These are phyloP conservation scores for Mastacembelus armatus DNA, from an alignment of 2,797 vertebrate species.

Conservation along the genomic window DNA sequence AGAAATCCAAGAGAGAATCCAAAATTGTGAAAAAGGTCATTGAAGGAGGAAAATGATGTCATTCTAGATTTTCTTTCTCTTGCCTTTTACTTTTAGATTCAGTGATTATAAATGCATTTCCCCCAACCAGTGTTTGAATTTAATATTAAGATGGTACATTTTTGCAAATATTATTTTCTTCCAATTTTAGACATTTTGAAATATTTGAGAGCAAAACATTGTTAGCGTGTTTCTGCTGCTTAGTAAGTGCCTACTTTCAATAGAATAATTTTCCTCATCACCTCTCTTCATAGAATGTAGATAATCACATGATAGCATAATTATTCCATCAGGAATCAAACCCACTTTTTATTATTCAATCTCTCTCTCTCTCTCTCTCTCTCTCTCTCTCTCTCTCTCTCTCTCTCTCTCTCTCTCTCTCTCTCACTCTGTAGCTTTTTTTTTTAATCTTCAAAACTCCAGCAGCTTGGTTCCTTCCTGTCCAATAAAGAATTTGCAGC, in stretches of 20 bases:
- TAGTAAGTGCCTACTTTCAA: slow-evolving; percentile 86
- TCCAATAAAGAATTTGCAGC: slow-evolving; percentile 98
- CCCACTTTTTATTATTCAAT: slow-evolving; percentile 94
- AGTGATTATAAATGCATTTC: slow-evolving; percentile 41
- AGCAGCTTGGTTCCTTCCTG: slow-evolving; percentile 95
- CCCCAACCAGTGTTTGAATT: slow-evolving; percentile 46
- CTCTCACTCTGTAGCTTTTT: slow-evolving; percentile 56
- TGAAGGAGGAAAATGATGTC: slow-evolving; percentile 45
- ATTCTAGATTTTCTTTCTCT: slow-evolving; percentile 19
- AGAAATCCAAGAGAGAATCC: slow-evolving; percentile 16
- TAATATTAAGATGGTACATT: slow-evolving; percentile 48
- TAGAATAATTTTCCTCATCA: slow-evolving; percentile 86
- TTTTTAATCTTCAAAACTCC: slow-evolving; percentile 93
- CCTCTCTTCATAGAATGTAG: slow-evolving; percentile 93
- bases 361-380: too few species aligned
- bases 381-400: slow-evolving; percentile 74
- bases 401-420: slow-evolving; percentile 74
- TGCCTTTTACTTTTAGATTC: slow-evolving; percentile 41
- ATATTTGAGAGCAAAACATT: slow-evolving; percentile 79
- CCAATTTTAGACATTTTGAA: slow-evolving; percentile 66
- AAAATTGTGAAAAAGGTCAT: slow-evolving; percentile 53
- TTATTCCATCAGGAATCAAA: slow-evolving; percentile 99
- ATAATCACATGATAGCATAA: slow-evolving; percentile 98
- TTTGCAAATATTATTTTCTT: slow-evolving; percentile 66
- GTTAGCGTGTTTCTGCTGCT: slow-evolving; percentile 83